Percentiles rank a stretch among this genome's conserved stretches.
phyloP scores from a whole-genome alignment of 92 coral and sea anemone genomes.

The Palythoa grandiflora region DNA sequence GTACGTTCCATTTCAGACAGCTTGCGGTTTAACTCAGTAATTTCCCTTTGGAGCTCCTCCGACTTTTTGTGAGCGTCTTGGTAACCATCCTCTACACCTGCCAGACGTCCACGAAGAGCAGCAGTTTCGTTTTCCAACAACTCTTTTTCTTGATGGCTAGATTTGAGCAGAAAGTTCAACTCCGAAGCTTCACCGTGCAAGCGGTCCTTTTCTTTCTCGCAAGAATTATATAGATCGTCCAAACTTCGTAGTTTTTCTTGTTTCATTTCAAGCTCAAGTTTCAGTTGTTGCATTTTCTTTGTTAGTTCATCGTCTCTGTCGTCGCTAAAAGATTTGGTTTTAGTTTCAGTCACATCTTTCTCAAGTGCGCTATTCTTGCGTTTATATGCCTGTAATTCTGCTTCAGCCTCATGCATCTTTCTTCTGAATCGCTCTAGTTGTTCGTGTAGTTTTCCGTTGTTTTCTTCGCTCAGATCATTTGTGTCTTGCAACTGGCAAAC shows the following conservation, averaged over 20 bases:
- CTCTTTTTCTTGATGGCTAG: constrained; percentile 67
- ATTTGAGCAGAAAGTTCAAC: constrained; percentile 54
- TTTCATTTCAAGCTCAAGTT: constrained; percentile 68
- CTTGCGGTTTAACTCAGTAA: constrained; percentile 61
- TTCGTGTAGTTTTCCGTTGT: constrained; percentile 60
- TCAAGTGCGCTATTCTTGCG: constrained; percentile 54
- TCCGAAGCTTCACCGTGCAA: constrained; percentile 72
- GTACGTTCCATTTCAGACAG: constrained; percentile 52
- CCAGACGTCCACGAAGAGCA: constrained; percentile 46
- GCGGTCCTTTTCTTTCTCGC: constrained; percentile 73
- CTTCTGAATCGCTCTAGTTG: constrained; percentile 63
- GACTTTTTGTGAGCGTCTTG: constrained; percentile 49
- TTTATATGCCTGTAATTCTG: constrained; percentile 57
- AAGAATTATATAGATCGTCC: constrained; percentile 62
- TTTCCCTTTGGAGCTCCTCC: constrained; percentile 53
- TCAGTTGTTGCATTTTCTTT: constrained; percentile 49
- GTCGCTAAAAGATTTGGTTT: constrained; percentile 28
- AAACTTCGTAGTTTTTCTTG: constrained; percentile 61
- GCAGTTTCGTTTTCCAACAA: constrained; percentile 71
- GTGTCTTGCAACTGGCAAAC: constrained; percentile 75
- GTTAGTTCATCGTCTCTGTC: background rate
- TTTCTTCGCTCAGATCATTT: constrained; percentile 62
- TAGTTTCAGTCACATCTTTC: constrained; percentile 42
- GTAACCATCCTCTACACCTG: constrained; percentile 52
- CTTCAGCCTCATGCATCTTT: constrained; percentile 66